phyloP scores from a whole-genome alignment of 1,140 invertebrate species.

The Polyergus mexicanus region DNA sequence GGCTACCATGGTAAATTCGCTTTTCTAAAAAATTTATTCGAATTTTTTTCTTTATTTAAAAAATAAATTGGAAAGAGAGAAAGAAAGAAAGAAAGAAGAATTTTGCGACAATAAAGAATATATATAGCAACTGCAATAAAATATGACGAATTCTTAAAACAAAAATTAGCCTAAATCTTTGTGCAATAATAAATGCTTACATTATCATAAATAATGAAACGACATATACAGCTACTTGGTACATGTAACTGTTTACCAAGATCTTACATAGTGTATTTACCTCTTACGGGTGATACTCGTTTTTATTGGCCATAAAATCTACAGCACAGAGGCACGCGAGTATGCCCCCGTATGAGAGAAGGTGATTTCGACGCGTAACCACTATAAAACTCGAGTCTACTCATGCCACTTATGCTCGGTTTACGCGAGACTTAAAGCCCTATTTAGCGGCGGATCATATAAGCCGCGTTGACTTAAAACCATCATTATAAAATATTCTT shows the following conservation, averaged over 20 bases:
- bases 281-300: conserved; percentile 45
- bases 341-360: background rate
- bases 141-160: background rate
- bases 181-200: background rate
- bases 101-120: background rate
- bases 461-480: background rate
- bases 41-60: conserved; percentile 15
- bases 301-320: conserved; percentile 67
- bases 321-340: conserved; percentile 22
- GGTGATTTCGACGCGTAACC: conserved; percentile 26
- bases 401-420: background rate
- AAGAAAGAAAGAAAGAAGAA: too few relatives aligned
- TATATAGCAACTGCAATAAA: background rate
- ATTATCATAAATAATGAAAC: conserved; percentile 36
- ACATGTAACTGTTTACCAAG: conserved; percentile 24
- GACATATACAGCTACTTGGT: conserved; percentile 5
- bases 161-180: conserved; percentile 24
- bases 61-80: background rate
- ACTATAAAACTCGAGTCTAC: conserved; percentile 52
- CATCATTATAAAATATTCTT: conserved; percentile 16
- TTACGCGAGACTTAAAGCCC: conserved; percentile 18
- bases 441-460: conserved; percentile 41
- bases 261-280: conserved; percentile 8
- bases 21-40: conserved; percentile 8
- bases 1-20: background rate